Evolutionary conservation across 2,888 invertebrate species (phyloP).

Genomic region (Drosophila siamana): DNA sequence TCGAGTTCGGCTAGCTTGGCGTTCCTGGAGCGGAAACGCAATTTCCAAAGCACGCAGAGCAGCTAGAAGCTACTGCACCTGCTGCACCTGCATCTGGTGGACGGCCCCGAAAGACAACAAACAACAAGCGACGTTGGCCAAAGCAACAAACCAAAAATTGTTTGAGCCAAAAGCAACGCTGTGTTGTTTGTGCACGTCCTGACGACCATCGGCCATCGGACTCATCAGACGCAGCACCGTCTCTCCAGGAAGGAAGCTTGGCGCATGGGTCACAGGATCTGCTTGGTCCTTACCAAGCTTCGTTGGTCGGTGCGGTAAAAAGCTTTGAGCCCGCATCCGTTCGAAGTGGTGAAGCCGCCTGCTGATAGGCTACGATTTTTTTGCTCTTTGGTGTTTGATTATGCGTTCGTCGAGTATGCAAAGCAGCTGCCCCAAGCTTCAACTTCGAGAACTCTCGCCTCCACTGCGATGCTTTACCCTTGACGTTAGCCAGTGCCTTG

Average conservation of each 20-base stretch:
- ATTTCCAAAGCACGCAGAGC: slow-evolving; percentile 61
- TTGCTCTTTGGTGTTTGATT: slow-evolving; percentile 70
- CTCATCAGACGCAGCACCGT: slow-evolving; percentile 8
- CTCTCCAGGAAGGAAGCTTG: neutral
- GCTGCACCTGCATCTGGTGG: neutral
- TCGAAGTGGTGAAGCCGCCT: slow-evolving; percentile 1
- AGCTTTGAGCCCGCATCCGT: slow-evolving; percentile 11
- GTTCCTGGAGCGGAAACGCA: slow-evolving; percentile 72
- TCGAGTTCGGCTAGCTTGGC: slow-evolving; percentile 14
- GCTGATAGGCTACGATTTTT: slow-evolving; percentile 40
- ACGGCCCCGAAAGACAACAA: slow-evolving; percentile 69
- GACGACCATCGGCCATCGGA: neutral
- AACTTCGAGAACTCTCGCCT: neutral
- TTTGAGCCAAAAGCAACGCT: slow-evolving; percentile 70
- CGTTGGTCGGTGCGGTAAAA: neutral
- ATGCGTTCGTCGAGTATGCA: slow-evolving; percentile 69
- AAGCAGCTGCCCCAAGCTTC: slow-evolving; percentile 18
- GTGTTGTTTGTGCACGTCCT: slow-evolving; percentile 37
- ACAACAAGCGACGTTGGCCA: slow-evolving; percentile 50
- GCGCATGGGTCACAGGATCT: slow-evolving; percentile 5
- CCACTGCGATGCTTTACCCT: slow-evolving; percentile 3
- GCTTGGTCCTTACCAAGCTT: neutral
- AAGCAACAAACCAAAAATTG: slow-evolving; percentile 71
- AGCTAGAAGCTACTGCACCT: neutral
- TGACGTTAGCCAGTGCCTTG: slow-evolving; percentile 30